A percentile compares a stretch with the other conserved stretches of the same genome.
These are phyloP conservation scores for Platanista minor DNA, from an alignment of 2,113 vertebrate genomes.

Conservation along the genomic window DNA sequence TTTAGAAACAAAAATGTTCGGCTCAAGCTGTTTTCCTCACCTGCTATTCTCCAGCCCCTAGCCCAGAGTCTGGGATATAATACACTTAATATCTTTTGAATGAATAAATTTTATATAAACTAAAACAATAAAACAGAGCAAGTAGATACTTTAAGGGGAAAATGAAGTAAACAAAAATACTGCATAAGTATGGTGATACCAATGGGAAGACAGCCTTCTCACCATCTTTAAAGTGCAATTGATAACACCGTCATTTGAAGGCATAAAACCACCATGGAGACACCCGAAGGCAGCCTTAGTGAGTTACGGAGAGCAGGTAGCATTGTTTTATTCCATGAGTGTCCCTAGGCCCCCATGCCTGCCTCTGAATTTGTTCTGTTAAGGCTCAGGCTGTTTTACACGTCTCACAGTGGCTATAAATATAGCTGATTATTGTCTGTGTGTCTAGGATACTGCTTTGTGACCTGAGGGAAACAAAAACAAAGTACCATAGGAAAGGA, in stretches of 20 bases:
- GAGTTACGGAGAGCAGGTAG: conserved; percentile 47
- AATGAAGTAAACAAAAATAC: conserved; percentile 30
- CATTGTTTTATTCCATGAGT: conserved; percentile 47
- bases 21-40: background rate
- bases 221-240: background rate
- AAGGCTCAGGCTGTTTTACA: conserved; percentile 52
- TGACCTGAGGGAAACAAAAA: conserved; percentile 29
- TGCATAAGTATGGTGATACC: background rate
- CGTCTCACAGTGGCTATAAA: conserved; percentile 68
- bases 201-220: background rate
- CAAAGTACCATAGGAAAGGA: background rate
- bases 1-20: conserved; percentile 14
- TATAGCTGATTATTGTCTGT: conserved; percentile 49
- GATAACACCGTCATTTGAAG: background rate
- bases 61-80: background rate
- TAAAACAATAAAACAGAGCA: background rate
- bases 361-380: conserved; percentile 30
- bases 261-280: conserved; percentile 46
- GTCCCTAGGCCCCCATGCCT: background rate
- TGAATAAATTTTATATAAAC: background rate
- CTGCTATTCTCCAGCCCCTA: background rate
- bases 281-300: conserved; percentile 16
- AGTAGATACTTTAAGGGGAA: background rate
- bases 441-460: conserved; percentile 50
- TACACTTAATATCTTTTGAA: background rate